These are phyloP conservation scores for Digitonthophagus gazella DNA, from an alignment of 2,888 invertebrate species.

Conservation along the genomic window DNA sequence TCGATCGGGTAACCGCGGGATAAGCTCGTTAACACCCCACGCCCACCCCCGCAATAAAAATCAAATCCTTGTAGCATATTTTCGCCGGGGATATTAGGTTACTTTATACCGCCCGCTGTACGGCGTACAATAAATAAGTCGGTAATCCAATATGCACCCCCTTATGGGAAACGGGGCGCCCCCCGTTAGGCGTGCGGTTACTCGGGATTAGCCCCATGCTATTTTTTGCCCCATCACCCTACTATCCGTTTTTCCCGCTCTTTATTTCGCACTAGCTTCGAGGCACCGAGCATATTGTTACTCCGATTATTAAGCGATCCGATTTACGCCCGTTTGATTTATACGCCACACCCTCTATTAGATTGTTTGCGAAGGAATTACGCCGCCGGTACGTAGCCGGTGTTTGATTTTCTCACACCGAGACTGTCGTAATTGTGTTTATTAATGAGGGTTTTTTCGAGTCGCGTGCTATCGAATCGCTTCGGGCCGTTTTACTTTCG, in stretches of 20 bases:
- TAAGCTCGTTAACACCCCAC: slow-evolving; percentile 16
- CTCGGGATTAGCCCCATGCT: slow-evolving; percentile 48
- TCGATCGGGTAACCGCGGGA: neutral
- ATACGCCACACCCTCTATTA: slow-evolving; percentile 46
- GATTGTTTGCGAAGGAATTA: slow-evolving; percentile 48
- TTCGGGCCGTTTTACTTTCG: slow-evolving; percentile 4
- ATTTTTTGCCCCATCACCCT: slow-evolving; percentile 39
- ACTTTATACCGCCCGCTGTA: slow-evolving; percentile 35
- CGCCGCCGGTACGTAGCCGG: slow-evolving; percentile 24
- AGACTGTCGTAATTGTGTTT: slow-evolving; percentile 27
- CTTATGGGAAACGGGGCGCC: slow-evolving; percentile 40
- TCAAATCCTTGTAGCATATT: slow-evolving; percentile 43
- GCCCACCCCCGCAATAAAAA: slow-evolving; percentile 36
- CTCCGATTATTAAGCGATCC: slow-evolving; percentile 47
- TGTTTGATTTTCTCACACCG: slow-evolving; percentile 50
- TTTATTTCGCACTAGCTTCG: slow-evolving; percentile 24
- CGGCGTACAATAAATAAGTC: slow-evolving; percentile 49
- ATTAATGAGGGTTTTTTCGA: slow-evolving; percentile 17
- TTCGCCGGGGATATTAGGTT: slow-evolving; percentile 46
- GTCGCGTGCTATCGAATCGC: slow-evolving; percentile 13
- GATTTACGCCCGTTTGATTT: slow-evolving; percentile 39
- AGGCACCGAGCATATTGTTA: slow-evolving; percentile 48
- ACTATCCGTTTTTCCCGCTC: neutral
- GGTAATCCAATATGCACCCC: slow-evolving; percentile 51
- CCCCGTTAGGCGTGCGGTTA: slow-evolving; percentile 48